Conservation (phyloP, 1,140 invertebrate genomes). For the Zophobas morio region DNA sequence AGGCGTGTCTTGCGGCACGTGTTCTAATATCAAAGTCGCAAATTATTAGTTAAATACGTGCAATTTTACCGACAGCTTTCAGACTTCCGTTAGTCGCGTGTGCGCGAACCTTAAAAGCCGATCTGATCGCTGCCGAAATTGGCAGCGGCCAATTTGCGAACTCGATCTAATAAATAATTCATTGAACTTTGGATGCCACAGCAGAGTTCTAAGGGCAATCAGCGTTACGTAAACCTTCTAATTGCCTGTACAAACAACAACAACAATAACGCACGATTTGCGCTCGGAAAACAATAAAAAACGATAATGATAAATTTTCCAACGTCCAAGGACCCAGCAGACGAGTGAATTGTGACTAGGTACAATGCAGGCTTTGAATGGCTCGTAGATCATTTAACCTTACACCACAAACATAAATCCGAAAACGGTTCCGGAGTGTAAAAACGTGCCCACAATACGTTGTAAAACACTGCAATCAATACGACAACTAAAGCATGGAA, state of each 20-base stretch:
- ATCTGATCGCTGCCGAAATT: background rate
- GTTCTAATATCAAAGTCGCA: slow-evolving; percentile 8
- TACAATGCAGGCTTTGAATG: background rate
- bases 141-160: slow-evolving; percentile 8
- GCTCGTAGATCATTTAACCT: slow-evolving; percentile 3
- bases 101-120: slow-evolving; percentile 2
- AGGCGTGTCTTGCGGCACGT: background rate
- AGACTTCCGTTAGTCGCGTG: slow-evolving; percentile 6
- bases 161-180: slow-evolving; percentile 8
- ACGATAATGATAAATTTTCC: slow-evolving; percentile 1
- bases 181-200: background rate
- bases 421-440: background rate
- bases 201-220: too few relatives aligned
- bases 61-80: background rate
- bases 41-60: slow-evolving; percentile 11
- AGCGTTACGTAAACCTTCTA: too few relatives aligned
- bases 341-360: background rate
- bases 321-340: background rate
- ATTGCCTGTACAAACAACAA: background rate
- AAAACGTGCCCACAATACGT: background rate
- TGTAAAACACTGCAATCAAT: too few relatives aligned
- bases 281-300: background rate
- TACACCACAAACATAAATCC: background rate
- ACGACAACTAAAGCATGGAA: too few relatives aligned
- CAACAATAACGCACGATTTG: background rate